phyloP scores from a whole-genome alignment of 2,888 invertebrate species.

The Onthophagus sagittarius region DNA sequence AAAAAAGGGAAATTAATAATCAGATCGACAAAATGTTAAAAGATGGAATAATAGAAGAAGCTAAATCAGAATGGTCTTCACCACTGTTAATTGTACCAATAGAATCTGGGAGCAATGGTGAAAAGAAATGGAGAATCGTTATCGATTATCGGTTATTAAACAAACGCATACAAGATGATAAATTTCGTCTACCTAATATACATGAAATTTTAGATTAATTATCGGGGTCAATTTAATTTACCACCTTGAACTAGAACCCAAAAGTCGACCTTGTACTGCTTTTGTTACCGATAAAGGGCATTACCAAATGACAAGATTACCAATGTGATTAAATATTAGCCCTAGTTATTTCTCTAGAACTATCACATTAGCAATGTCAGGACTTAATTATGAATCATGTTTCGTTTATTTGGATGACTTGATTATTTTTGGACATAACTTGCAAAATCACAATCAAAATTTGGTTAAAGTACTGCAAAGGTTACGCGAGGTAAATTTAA shows the following conservation, averaged over 20 bases:
- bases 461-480: conserved; percentile 25
- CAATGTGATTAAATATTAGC: conserved; percentile 34
- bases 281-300: conserved; percentile 33
- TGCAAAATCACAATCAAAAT: conserved; percentile 29
- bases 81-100: conserved; percentile 18
- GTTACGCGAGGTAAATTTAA: conserved; percentile 27
- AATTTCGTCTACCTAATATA: conserved; percentile 31
- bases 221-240: conserved; percentile 31
- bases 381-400: conserved; percentile 30
- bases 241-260: conserved; percentile 30
- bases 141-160: conserved; percentile 24
- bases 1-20: conserved; percentile 16
- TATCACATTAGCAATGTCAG: conserved; percentile 32
- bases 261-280: conserved; percentile 29
- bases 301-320: conserved; percentile 30
- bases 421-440: conserved; percentile 29
- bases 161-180: conserved; percentile 23
- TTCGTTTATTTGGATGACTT: conserved; percentile 25
- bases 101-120: conserved; percentile 8
- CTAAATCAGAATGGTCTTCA: conserved; percentile 21
- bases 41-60: conserved; percentile 21
- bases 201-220: conserved; percentile 34
- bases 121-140: conserved; percentile 19
- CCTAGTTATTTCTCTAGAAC: conserved; percentile 31
- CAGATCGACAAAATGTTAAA: conserved; percentile 18